Conservation (phyloP, 2,888 invertebrate genomes). For the Silvanus unidentatus region DNA sequence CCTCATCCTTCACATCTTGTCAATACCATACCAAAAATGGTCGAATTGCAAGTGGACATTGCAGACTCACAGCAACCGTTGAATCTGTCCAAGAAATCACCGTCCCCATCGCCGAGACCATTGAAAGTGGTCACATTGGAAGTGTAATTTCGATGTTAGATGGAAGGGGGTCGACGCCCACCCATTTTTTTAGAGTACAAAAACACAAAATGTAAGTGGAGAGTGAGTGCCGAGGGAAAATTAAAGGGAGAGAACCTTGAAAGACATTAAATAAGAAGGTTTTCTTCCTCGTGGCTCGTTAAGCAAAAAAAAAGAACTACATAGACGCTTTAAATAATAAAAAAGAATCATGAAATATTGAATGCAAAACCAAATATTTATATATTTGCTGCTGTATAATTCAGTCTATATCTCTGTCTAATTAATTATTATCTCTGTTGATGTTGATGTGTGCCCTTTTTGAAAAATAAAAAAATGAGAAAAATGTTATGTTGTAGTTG, state of each 20-base stretch:
- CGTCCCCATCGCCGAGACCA: slow-evolving; percentile 68
- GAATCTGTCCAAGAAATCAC: slow-evolving; percentile 83
- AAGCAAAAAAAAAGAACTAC: background rate
- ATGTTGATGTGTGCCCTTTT: slow-evolving; percentile 36
- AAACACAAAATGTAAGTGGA: slow-evolving; percentile 34
- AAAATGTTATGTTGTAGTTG: slow-evolving; percentile 33
- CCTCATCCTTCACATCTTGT: slow-evolving; percentile 45
- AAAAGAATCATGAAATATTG: slow-evolving; percentile 12
- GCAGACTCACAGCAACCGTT: slow-evolving; percentile 77
- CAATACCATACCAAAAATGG: slow-evolving; percentile 48
- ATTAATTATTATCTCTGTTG: slow-evolving; percentile 25
- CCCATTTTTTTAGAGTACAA: slow-evolving; percentile 34
- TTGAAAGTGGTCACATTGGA: slow-evolving; percentile 43
- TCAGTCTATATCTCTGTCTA: slow-evolving; percentile 34
- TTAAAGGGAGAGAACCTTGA: background rate
- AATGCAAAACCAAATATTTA: slow-evolving; percentile 48
- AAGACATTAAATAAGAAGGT: background rate
- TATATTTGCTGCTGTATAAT: slow-evolving; percentile 38
- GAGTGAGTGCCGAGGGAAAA: slow-evolving; percentile 25
- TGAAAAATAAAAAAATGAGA: slow-evolving; percentile 5
- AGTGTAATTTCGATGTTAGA: slow-evolving; percentile 33
- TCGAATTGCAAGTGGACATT: slow-evolving; percentile 77
- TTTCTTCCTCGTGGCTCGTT: background rate
- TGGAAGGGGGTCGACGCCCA: too few relatives aligned
- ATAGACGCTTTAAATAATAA: background rate